phyloP scores from a whole-genome alignment of 1,140 invertebrate genomes.

The Zophobas atratus region DNA sequence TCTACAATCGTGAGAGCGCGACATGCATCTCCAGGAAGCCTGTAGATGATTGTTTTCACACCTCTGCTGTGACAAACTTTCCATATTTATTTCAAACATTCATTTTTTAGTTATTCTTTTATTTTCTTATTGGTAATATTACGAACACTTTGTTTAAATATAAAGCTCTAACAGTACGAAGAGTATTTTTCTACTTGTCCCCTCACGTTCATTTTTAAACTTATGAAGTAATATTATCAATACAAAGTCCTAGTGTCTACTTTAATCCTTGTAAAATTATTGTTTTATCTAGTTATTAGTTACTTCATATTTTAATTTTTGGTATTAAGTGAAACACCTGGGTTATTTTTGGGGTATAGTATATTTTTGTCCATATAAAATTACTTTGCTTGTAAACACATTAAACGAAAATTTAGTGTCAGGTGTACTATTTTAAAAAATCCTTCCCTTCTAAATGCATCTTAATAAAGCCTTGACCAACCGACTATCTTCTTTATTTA shows the following conservation, averaged over 20 bases:
- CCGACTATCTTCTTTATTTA: not conserved
- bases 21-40: constrained; percentile 43
- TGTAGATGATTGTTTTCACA: constrained; percentile 55
- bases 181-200: constrained; percentile 26
- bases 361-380: constrained; percentile 34
- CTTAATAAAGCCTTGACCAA: constrained; percentile 21
- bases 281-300: constrained; percentile 38
- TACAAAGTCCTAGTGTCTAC: constrained; percentile 26
- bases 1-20: constrained; percentile 38
- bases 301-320: constrained; percentile 30
- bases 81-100: constrained; percentile 40
- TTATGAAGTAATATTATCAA: constrained; percentile 37
- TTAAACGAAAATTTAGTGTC: constrained; percentile 38
- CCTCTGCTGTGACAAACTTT: constrained; percentile 53
- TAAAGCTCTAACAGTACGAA: constrained; percentile 7
- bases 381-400: constrained; percentile 37
- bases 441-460: constrained; percentile 5
- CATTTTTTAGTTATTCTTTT: constrained; percentile 31
- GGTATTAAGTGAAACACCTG: constrained; percentile 35
- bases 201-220: not conserved
- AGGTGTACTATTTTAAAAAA: constrained; percentile 23
- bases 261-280: constrained; percentile 40
- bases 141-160: constrained; percentile 7
- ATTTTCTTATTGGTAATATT: constrained; percentile 35
- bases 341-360: constrained; percentile 34